Conservation (phyloP, 2,113 vertebrate species). For the Fregetta grallaria region DNA sequence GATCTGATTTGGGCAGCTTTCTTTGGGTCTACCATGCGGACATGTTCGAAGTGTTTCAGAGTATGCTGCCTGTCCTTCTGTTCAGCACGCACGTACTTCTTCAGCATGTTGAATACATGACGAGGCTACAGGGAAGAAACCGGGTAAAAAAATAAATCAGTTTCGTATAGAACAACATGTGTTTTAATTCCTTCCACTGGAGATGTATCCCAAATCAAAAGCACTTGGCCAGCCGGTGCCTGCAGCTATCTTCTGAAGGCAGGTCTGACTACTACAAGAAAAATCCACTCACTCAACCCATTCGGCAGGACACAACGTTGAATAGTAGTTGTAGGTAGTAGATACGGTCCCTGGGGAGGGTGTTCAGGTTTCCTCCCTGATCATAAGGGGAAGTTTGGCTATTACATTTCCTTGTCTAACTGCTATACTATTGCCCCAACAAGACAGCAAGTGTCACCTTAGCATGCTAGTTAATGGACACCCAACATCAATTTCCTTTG, state of each 20-base stretch:
- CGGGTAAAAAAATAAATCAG: neutral
- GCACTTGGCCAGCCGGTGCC: neutral
- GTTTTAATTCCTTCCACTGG: neutral
- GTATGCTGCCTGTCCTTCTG: constrained; percentile 98
- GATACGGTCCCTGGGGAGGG: neutral
- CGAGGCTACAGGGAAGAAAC: constrained; percentile 79
- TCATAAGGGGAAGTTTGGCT: neutral
- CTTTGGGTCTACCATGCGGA: constrained; percentile 98
- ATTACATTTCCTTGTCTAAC: neutral
- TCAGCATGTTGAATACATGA: constrained; percentile 94
- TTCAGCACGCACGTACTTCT: constrained; percentile 97
- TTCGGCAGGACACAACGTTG: neutral
- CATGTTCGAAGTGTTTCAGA: constrained; percentile 95
- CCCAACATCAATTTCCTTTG: neutral
- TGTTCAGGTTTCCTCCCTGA: neutral
- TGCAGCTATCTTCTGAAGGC: neutral
- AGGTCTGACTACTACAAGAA: neutral
- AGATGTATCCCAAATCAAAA: neutral
- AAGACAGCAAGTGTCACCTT: neutral
- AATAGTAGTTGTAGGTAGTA: neutral
- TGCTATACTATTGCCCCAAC: neutral
- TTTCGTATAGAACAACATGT: neutral
- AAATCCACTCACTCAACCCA: neutral
- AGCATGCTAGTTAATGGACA: neutral
- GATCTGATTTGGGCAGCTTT: constrained; percentile 97